Base-by-base conservation (phyloP, 1,140 invertebrate genomes). In the Brachionus sp. region DNA sequence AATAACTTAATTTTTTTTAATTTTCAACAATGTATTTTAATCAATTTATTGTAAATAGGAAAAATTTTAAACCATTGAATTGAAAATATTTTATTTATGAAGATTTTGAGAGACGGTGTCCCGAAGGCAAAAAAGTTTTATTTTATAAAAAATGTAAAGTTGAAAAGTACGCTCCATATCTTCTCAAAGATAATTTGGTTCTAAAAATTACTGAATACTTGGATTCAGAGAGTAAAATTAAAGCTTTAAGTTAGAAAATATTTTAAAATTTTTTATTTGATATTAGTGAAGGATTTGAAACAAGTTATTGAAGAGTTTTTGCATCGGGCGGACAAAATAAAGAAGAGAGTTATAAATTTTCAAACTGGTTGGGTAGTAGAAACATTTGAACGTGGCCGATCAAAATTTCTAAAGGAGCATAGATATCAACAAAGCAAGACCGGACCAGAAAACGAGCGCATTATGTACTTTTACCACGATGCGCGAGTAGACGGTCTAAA, bases 111-210 rank as follows among this genome's bases (percentile, higher is more conserved):
- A 91, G 91, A 85, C 90, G 93, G 19, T 95, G 93, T 88, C 93
- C 93, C 0, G 90, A 91, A 50, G 92, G 92, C 2, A 90, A 90
- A 39, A 95, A 93, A 88, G 91, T 88, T 0, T 91, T 93, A 33
- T 89, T 92, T 37, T 95, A 93, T 85, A 94, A 94, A 86, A 92
- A 93, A 85, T 91, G 92, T 0, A 90, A 93, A 64, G 89, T 94
- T 1, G 93, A 95, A 86, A 91, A 93, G 83, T 94, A 92, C 87
- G 91, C 93, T 0, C 93, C 93, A 0, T 95, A 95, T 86, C 90
- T 92, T 2, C 90, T 93, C 85, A 89, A 88, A 0, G 92, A 94
- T 87, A 93, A 93, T 2, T 84, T 95, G 10, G 88, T 93, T 0
- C 91, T 91, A 84, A 91, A 92, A 85, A 88, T 95, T 5, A 92